Percentiles rank a stretch among this genome's conserved stretches.
phyloP scores from a whole-genome alignment of 2,797 vertebrate genomes.

The Arnoldichthys spilopterus region DNA sequence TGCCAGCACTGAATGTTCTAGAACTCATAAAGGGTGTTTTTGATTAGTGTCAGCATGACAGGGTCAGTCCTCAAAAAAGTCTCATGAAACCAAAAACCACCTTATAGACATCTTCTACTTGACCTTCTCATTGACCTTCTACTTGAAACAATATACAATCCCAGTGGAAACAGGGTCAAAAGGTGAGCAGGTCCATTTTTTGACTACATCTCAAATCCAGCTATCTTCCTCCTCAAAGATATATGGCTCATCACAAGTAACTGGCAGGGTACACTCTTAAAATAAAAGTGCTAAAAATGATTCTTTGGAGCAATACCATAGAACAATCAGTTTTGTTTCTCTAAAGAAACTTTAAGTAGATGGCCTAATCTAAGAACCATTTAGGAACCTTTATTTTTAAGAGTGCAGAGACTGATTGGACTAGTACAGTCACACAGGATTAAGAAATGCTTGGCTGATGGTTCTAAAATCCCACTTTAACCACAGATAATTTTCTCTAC shows the following conservation, averaged over 20 bases:
- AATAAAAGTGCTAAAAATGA: background rate
- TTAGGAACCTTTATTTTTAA: background rate
- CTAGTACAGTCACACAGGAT: background rate
- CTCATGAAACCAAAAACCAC: slow-evolving; percentile 41
- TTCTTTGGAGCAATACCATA: background rate
- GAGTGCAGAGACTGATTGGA: background rate
- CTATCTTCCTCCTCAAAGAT: background rate
- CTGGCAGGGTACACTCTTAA: no score
- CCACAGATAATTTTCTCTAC: background rate
- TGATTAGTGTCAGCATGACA: slow-evolving; percentile 16
- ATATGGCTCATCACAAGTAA: background rate
- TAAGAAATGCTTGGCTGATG: background rate
- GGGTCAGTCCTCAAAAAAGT: slow-evolving; percentile 8
- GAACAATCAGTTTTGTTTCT: background rate
- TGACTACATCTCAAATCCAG: background rate
- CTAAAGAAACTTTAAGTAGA: background rate
- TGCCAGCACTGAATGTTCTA: slow-evolving; percentile 31
- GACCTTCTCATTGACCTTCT: background rate
- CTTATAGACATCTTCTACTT: slow-evolving; percentile 3
- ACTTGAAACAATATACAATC: slow-evolving; percentile 14
- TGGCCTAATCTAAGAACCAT: background rate
- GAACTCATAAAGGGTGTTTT: slow-evolving; percentile 22
- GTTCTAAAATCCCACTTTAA: background rate
- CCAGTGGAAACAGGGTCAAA: slow-evolving; percentile 16
- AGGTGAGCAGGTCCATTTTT: background rate